Evolutionary conservation across 2,888 invertebrate species (phyloP).

Genomic region (Cryptosula pallasiana): DNA sequence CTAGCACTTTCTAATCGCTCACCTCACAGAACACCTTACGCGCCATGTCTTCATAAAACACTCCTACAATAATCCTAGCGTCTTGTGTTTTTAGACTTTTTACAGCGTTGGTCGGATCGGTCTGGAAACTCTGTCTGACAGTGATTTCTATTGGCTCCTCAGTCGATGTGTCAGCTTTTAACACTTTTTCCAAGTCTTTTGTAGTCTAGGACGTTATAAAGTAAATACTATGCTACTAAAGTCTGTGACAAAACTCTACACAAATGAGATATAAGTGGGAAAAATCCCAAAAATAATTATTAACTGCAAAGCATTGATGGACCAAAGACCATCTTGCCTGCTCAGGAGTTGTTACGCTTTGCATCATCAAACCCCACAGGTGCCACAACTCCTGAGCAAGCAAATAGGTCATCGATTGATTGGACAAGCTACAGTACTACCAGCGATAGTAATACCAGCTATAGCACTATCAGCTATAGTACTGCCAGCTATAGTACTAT

Average conservation of each 20-base stretch:
- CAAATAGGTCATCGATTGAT: too few relatives aligned
- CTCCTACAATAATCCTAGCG: conserved; percentile 92
- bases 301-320: too few relatives aligned
- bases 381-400: too few relatives aligned
- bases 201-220: too few relatives aligned
- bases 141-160: conserved; percentile 81
- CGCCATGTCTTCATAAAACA: conserved; percentile 97
- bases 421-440: background rate
- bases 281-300: too few relatives aligned
- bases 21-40: conserved; percentile 92
- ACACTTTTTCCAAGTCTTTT: conserved; percentile 90
- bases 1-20: too few relatives aligned
- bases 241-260: too few relatives aligned
- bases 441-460: background rate
- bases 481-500: background rate
- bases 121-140: conserved; percentile 91
- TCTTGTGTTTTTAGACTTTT: conserved; percentile 86
- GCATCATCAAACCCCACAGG: too few relatives aligned
- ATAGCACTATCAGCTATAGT: background rate
- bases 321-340: too few relatives aligned
- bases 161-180: conserved; percentile 32
- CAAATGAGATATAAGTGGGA: too few relatives aligned
- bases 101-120: conserved; percentile 93
- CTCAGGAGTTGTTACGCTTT: too few relatives aligned
- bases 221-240: too few relatives aligned